Percentiles rank a stretch among this genome's conserved stretches.
Evolutionary conservation across 2,888 invertebrate species (phyloP).

Genomic region (Girardia tigrina): DNA sequence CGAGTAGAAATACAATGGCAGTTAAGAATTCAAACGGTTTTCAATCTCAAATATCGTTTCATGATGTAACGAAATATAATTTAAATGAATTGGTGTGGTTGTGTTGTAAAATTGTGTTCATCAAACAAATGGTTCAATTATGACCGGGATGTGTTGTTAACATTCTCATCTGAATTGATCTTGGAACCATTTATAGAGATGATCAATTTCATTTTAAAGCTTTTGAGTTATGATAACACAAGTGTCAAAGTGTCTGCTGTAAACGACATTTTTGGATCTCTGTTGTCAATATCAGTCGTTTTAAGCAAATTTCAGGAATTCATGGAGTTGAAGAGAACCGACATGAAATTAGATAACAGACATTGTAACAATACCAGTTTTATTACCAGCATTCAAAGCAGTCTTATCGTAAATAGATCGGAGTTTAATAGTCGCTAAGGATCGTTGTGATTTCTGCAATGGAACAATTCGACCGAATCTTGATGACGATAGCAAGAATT

Average conservation of each 20-base stretch:
- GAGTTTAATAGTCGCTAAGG: too few species aligned
- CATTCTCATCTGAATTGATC: neutral
- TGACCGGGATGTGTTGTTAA: neutral
- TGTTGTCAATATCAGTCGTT: too few species aligned
- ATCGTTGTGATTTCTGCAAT: too few species aligned
- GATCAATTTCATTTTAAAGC: neutral
- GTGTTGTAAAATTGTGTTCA: neutral
- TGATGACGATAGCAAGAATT: too few species aligned
- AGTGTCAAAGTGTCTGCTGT: neutral
- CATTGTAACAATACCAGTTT: too few species aligned
- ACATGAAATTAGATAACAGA: too few species aligned
- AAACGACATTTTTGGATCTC: too few species aligned
- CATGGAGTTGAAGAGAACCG: too few species aligned
- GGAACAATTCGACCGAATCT: too few species aligned
- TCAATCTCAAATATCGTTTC: neutral
- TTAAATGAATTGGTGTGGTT: neutral
- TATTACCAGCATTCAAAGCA: too few species aligned
- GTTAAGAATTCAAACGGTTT: neutral
- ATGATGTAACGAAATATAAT: constrained; percentile 1
- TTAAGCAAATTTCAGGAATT: too few species aligned
- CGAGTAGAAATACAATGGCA: neutral
- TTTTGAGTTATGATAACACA: neutral
- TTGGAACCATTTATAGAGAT: neutral
- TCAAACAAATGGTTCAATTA: neutral
- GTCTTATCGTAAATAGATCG: too few species aligned